Conservation (phyloP, 2,888 invertebrate species). For the Hofmannophila pseudospretella region DNA sequence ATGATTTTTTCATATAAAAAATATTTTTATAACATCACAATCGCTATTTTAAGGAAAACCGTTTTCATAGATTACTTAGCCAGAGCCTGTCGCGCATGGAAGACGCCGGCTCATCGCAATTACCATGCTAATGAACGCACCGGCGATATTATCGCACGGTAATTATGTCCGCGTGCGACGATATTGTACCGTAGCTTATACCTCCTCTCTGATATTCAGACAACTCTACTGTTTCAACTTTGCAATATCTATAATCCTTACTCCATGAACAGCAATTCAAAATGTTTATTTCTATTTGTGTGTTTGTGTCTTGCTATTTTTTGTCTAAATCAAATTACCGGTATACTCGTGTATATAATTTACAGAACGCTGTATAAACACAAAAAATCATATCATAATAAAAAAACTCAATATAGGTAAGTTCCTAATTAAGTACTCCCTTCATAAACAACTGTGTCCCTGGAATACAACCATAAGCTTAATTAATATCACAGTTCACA, state of each 20-base stretch:
- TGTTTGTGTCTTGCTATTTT: too few relatives aligned
- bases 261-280: too few relatives aligned
- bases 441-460: too few relatives aligned
- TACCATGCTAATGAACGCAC: constrained; percentile 73
- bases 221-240: constrained; percentile 28
- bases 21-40: too few relatives aligned
- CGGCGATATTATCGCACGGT: constrained; percentile 69
- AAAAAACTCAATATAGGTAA: too few relatives aligned
- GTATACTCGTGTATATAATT: too few relatives aligned
- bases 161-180: constrained; percentile 65
- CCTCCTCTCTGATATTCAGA: constrained; percentile 41
- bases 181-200: constrained; percentile 61
- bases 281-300: too few relatives aligned
- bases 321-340: too few relatives aligned
- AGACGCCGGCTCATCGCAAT: constrained; percentile 37
- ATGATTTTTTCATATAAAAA: too few relatives aligned
- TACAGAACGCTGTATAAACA: too few relatives aligned
- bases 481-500: constrained; percentile 1
- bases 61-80: not conserved
- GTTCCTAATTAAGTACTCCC: too few relatives aligned
- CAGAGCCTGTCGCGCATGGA: not conserved
- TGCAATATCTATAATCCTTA: constrained; percentile 5
- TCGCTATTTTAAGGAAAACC: not conserved
- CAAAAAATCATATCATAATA: too few relatives aligned
- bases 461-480: not conserved